These are phyloP conservation scores for Elmis aenea DNA, from an alignment of 2,888 invertebrate species.

Conservation along the genomic window DNA sequence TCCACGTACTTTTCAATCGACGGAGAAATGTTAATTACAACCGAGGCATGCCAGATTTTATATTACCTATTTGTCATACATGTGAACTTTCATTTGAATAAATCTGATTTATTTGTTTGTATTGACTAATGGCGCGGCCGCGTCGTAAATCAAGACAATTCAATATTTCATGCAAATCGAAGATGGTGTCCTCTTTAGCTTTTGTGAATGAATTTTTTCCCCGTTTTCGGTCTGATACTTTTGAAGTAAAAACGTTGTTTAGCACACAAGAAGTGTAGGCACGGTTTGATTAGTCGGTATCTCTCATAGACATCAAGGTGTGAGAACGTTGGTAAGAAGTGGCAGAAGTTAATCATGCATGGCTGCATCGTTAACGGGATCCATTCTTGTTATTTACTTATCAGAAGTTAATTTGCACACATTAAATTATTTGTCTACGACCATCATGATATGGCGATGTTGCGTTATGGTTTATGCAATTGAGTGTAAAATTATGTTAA, in stretches of 20 bases:
- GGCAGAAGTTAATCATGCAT: constrained; percentile 20
- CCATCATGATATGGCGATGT: constrained; percentile 11
- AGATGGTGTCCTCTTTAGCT: constrained; percentile 2
- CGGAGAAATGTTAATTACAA: too few species aligned
- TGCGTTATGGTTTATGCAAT: not conserved
- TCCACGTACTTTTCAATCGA: too few species aligned
- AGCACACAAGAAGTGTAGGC: constrained; percentile 11
- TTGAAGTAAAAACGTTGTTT: constrained; percentile 4
- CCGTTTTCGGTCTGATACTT: constrained; percentile 16
- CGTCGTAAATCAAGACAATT: constrained; percentile 7
- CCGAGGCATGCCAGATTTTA: too few species aligned
- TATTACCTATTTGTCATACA: constrained; percentile 16
- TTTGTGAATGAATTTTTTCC: constrained; percentile 15
- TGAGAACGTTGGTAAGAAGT: constrained; percentile 18
- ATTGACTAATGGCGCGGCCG: constrained; percentile 19
- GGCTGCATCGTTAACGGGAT: constrained; percentile 19
- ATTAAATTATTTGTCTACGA: constrained; percentile 15
- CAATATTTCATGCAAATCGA: not conserved
- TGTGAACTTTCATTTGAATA: constrained; percentile 16
- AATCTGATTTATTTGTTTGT: constrained; percentile 19
- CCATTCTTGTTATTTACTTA: constrained; percentile 18
- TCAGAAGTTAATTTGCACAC: constrained; percentile 17
- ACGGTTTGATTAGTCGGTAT: constrained; percentile 21
- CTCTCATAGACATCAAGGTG: constrained; percentile 20
- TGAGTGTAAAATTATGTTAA: too few species aligned